These are phyloP conservation scores for Rhodinocichla rosea DNA, from an alignment of 2,113 vertebrate species.

Conservation along the genomic window DNA sequence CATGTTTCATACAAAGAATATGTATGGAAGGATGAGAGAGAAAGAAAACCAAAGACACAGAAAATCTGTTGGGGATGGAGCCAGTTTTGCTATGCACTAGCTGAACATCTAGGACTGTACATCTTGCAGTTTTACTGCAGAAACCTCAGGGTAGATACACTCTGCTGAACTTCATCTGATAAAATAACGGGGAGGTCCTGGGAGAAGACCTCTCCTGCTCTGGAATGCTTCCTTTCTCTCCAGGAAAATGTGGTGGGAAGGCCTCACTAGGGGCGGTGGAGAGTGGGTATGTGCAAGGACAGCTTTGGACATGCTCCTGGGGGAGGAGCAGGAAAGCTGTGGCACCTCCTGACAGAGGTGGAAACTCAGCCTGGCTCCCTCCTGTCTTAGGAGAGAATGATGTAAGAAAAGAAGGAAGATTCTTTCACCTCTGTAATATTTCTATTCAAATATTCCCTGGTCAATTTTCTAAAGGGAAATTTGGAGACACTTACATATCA, in stretches of 20 bases:
- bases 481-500: background rate
- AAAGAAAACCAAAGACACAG: background rate
- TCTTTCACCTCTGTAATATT: background rate
- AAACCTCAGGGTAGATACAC: background rate
- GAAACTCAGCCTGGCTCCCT: background rate
- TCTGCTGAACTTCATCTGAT: background rate
- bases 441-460: background rate
- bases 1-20: background rate
- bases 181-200: background rate
- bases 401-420: background rate
- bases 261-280: background rate
- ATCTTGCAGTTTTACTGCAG: background rate
- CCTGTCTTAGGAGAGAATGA: background rate
- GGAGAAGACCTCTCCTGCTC: background rate
- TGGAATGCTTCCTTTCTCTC: background rate
- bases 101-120: accelerated
- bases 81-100: background rate
- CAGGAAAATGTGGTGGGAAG: background rate
- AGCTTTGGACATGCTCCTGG: background rate
- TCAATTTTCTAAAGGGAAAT: background rate
- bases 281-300: background rate
- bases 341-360: background rate
- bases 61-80: background rate
- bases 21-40: background rate
- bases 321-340: background rate